Conservation (phyloP, 2,888 invertebrate species). For the Fragum sueziense region DNA sequence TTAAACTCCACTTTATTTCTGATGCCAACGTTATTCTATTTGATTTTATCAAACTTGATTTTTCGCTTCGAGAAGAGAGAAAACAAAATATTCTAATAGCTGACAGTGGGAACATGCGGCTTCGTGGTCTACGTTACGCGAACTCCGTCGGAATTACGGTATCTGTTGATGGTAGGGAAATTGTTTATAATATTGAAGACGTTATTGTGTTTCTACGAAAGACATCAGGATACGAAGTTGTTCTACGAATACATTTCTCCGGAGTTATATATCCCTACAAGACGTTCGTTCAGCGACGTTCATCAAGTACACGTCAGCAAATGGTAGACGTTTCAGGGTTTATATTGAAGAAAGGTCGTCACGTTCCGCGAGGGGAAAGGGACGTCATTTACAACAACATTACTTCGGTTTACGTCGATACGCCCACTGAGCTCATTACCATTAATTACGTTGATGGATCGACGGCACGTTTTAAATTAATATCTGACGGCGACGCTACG, state of each 20-base stretch:
- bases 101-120: constrained; percentile 10
- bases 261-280: constrained; percentile 48
- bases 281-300: constrained; percentile 6
- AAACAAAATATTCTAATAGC: constrained; percentile 23
- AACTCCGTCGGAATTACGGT: constrained; percentile 35
- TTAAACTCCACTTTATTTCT: constrained; percentile 48
- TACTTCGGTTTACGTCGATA: constrained; percentile 29
- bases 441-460: constrained; percentile 44
- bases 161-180: constrained; percentile 10
- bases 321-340: constrained; percentile 48
- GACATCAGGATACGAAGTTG: constrained; percentile 31
- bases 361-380: neutral
- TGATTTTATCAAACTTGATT: constrained; percentile 53
- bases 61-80: constrained; percentile 35
- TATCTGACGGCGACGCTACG: constrained; percentile 28
- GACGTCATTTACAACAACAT: constrained; percentile 9
- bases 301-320: neutral
- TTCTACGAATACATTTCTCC: constrained; percentile 34
- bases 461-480: constrained; percentile 24
- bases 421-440: constrained; percentile 22
- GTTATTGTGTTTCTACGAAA: constrained; percentile 29
- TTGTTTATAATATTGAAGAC: constrained; percentile 32
- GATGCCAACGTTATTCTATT: constrained; percentile 55
- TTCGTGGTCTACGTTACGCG: constrained; percentile 42
- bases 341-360: constrained; percentile 6